Evolutionary conservation across 2,888 invertebrate species (phyloP).

Genomic region (Syrphus vitripennis): DNA sequence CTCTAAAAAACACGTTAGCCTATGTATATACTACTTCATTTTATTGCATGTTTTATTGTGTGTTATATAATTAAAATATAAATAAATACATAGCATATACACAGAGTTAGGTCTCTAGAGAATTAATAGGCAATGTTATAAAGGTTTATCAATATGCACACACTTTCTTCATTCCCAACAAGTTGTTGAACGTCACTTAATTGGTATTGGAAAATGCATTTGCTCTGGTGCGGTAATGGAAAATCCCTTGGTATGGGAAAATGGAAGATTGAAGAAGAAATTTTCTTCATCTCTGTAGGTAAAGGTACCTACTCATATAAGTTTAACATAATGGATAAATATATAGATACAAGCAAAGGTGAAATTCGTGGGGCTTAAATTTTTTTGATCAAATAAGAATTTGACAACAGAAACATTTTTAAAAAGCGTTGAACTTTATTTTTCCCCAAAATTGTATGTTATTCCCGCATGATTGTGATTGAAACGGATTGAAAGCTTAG

Average conservation of each 20-base stretch:
- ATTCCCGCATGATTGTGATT: no score
- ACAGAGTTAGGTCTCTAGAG: not conserved
- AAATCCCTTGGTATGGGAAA: slow-evolving; percentile 61
- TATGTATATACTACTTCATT: not conserved
- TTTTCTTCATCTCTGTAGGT: not conserved
- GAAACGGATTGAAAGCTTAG: no score
- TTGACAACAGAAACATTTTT: no score
- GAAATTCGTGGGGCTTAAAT: no score
- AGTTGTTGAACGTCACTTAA: slow-evolving; percentile 60
- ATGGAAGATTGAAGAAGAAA: slow-evolving; percentile 18
- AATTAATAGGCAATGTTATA: not conserved
- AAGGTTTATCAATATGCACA: slow-evolving; percentile 6
- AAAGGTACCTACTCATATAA: no score
- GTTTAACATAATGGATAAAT: no score
- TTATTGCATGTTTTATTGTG: not conserved
- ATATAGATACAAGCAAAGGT: no score
- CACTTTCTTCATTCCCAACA: slow-evolving; percentile 30
- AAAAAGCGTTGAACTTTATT: no score
- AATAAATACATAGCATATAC: not conserved
- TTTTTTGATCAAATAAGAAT: no score
- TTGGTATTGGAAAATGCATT: slow-evolving; percentile 60
- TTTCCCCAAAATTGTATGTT: no score
- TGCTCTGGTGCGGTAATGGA: slow-evolving; percentile 39
- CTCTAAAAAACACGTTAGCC: not conserved
- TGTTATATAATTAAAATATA: not conserved